Base-by-base conservation (phyloP, 2,797 vertebrate species). In the Myripristis murdjan region DNA sequence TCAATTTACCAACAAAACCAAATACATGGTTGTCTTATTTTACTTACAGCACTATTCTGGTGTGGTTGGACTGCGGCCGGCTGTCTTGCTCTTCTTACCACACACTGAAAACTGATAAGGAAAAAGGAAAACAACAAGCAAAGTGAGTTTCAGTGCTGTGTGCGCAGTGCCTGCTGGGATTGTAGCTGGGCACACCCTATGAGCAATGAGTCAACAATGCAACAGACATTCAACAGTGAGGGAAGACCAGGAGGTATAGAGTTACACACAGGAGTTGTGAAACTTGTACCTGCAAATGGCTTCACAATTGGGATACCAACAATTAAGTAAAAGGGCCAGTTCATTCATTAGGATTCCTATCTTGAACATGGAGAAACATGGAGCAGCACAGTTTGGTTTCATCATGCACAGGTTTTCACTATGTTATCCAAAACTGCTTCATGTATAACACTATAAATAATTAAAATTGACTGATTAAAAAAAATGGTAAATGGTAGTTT, bases 151-250 rank as follows among this genome's bases (percentile, higher is more conserved):
- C 26, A 35, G 68, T 16, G 60, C 48, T 64, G 43, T 26, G 37
- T 26, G 61, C 64, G 53, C 70, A 70, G 53, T 64, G 54, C 64
- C 60, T 35, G 23, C 41, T 52, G 54, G 60, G 76, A 87, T 63
- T 75, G 35, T 39, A 49, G n/a, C 22, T 9, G 62, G 78, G 62
- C 90, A 92, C 90, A 87, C 93, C 91, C 88, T 64, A 46, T 79
- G 70, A 90, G 85, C 66, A 77, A 78, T 84, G 75, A 88, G 47
- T 81, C 83, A 92, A 86, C 70, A 81, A 83, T 60, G 68, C 52
- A 54, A 55, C 60, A 72, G 15, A 69, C 81, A 82, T 56, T 70
- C 57, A 75, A 46, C 51, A 48, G 16, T 58, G 73, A 66, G 24
- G 22, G 11, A 73, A 5, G 39, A 55, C 37, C 10, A 3, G 31